phyloP scores from a whole-genome alignment of 2,113 vertebrate genomes.

The Ovibos moschatus region DNA sequence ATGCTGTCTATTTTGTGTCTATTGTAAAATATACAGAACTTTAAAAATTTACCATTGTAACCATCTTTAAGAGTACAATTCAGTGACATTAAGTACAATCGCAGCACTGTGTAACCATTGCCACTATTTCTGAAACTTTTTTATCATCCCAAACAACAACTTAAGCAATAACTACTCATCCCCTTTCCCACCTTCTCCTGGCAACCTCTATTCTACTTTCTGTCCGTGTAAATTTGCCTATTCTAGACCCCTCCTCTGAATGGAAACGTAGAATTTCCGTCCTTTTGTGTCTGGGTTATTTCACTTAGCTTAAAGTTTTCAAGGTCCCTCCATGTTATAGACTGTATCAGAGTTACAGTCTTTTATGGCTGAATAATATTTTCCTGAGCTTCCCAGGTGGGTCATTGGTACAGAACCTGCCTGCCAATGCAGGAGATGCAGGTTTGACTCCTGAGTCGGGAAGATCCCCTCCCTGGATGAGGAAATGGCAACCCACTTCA shows the following conservation, averaged over 20 bases:
- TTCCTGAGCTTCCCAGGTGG: not conserved
- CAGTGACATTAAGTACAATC: not conserved
- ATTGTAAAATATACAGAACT: not conserved
- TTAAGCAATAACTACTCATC: not conserved
- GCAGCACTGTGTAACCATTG: not conserved
- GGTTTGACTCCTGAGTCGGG: not conserved
- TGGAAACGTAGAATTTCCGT: not conserved
- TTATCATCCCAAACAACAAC: not conserved
- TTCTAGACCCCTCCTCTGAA: not conserved
- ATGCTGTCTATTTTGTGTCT: not conserved
- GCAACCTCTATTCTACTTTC: not conserved
- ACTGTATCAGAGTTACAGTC: not conserved
- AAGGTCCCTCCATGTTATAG: not conserved
- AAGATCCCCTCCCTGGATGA: not conserved
- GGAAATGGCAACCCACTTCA: not conserved
- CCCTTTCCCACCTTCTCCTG: not conserved
- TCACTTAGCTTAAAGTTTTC: not conserved
- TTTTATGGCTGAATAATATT: not conserved
- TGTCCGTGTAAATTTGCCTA: not conserved
- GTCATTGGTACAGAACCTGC: not conserved
- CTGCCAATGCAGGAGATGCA: not conserved
- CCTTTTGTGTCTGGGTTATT: not conserved
- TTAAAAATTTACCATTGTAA: not conserved
- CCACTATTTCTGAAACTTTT: not conserved
- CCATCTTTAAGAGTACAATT: not conserved